A percentile compares a stretch with the other conserved stretches of the same genome.
Conservation (phyloP, 2,797 vertebrate species). For the Sebastes wilsoni region DNA sequence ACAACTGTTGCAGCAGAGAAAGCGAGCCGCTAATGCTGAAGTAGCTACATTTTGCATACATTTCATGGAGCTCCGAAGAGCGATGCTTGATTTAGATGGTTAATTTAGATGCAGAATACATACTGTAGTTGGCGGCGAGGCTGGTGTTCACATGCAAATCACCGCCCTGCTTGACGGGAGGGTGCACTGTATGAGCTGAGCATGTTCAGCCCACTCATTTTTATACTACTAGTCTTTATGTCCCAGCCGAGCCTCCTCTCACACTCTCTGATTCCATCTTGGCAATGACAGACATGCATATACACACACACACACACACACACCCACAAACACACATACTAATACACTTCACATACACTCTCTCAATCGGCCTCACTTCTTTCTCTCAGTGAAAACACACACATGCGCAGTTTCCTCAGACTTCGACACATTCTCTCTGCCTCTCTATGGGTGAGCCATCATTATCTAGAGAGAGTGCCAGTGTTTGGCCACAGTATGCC, state of each 20-base stretch:
- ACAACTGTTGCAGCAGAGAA: conserved; percentile 54
- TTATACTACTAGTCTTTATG: conserved; percentile 79
- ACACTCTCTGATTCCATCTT: conserved; percentile 77
- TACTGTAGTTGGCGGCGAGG: conserved; percentile 59
- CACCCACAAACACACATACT: conserved; percentile 18
- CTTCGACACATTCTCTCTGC: conserved; percentile 71
- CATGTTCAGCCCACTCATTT: conserved; percentile 81
- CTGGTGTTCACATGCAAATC: conserved; percentile 79
- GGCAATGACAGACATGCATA: conserved; percentile 70
- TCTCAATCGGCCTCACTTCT: conserved; percentile 64
- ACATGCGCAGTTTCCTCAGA: conserved; percentile 71
- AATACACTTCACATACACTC: conserved; percentile 52
- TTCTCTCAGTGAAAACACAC: conserved; percentile 64
- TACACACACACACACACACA: conserved; percentile 33
- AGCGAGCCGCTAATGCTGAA: conserved; percentile 64
- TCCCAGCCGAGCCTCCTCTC: conserved; percentile 76
- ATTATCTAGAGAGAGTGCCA: conserved; percentile 79
- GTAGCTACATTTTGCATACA: conserved; percentile 81
- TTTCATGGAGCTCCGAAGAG: conserved; percentile 74
- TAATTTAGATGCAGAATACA: conserved; percentile 80
- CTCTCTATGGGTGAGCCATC: conserved; percentile 77
- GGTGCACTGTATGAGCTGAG: conserved; percentile 73
- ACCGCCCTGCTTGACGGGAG: conserved; percentile 76
- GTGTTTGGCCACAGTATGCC: conserved; percentile 79
- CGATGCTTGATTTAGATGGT: conserved; percentile 74